Conservation (phyloP, 2,888 invertebrate species). For the Clusia tigrina region DNA sequence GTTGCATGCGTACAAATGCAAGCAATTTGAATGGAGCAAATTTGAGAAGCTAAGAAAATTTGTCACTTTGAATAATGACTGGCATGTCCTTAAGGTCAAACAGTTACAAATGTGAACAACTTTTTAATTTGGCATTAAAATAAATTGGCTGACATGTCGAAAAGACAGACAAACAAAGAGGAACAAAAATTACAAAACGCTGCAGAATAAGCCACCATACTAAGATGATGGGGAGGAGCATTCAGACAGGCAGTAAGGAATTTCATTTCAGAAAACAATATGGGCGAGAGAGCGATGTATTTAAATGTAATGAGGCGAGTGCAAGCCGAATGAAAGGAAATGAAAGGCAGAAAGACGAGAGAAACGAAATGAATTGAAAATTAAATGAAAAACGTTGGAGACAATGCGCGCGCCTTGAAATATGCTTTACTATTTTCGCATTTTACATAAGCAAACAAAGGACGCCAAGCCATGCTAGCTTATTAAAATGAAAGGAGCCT, state of each 20-base stretch:
- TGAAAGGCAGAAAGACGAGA: background rate
- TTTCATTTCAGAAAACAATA: conserved; percentile 27
- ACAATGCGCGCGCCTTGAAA: background rate
- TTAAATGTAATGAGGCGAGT: background rate
- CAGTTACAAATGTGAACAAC: conserved; percentile 22
- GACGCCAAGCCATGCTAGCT: too few relatives aligned
- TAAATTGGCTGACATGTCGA: conserved; percentile 22
- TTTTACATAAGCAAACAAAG: too few relatives aligned
- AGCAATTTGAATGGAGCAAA: too few relatives aligned
- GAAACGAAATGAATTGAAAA: background rate
- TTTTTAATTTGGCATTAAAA: conserved; percentile 28
- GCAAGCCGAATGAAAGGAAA: background rate
- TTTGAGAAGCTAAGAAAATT: conserved; percentile 39
- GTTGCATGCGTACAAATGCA: too few relatives aligned
- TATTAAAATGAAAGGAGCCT: too few relatives aligned
- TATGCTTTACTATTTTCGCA: too few relatives aligned
- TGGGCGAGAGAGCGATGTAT: background rate
- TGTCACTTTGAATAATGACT: conserved; percentile 16
- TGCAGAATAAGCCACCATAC: background rate
- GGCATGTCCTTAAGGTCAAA: conserved; percentile 5
- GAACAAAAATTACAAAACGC: background rate
- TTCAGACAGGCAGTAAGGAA: conserved; percentile 13
- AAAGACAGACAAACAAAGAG: background rate
- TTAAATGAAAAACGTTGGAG: background rate
- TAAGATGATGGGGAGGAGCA: background rate